A percentile compares a stretch with the other conserved stretches of the same genome.
Conservation (phyloP, 2,113 vertebrate genomes). For the Ammodramus savannarum region DNA sequence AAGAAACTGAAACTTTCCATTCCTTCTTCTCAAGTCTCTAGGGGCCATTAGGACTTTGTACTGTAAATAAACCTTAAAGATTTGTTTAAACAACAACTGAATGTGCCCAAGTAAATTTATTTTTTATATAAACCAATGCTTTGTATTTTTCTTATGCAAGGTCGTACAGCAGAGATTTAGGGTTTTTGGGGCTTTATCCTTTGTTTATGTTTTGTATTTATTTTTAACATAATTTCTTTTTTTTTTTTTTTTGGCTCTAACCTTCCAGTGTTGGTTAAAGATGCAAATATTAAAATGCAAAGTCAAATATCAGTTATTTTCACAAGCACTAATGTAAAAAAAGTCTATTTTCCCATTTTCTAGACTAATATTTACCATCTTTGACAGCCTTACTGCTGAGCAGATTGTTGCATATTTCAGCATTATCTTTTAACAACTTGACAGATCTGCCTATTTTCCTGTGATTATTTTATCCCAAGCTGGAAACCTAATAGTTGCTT, state of each 20-base stretch:
- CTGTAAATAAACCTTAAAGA: conserved; percentile 20
- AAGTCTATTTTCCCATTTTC: conserved; percentile 14
- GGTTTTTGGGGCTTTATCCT: not conserved
- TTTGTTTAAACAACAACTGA: not conserved
- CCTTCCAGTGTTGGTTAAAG: not conserved
- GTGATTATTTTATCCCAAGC: conserved; percentile 50
- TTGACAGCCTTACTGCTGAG: conserved; percentile 31
- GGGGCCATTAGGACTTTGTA: not conserved
- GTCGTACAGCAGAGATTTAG: not conserved
- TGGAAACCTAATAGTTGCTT: conserved; percentile 46
- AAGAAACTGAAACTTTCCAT: conserved; percentile 4
- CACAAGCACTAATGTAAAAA: conserved; percentile 2
- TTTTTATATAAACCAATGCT: not conserved
- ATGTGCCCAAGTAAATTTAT: not conserved
- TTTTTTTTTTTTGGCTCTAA: not conserved
- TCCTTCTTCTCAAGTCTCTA: not conserved
- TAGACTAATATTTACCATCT: conserved; percentile 58
- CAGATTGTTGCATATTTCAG: conserved; percentile 55
- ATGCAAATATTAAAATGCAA: conserved; percentile 16
- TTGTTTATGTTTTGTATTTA: not conserved
- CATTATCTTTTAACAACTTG: conserved; percentile 64
- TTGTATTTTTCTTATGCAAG: not conserved
- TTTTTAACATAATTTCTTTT: not conserved
- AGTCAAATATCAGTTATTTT: conserved; percentile 38
- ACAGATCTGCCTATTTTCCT: conserved; percentile 62